Evolutionary conservation across 1,140 invertebrate genomes (phyloP).

Genomic region (Ephestia elutella): DNA sequence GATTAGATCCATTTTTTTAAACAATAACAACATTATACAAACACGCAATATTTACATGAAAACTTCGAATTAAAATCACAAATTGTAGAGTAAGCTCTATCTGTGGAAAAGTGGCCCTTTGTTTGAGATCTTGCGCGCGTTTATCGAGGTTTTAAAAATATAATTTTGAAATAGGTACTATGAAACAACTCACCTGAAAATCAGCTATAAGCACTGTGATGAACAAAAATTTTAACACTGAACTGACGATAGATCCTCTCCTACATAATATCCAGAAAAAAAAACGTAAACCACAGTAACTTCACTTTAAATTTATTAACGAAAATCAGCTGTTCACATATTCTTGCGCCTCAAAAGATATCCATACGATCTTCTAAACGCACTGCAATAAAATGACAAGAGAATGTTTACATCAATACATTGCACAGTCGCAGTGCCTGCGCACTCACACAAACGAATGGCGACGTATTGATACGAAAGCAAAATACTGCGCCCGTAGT

Average conservation of each 20-base stretch:
- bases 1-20: too few relatives aligned
- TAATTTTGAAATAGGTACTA: too few relatives aligned
- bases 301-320: conserved; percentile 18
- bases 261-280: neutral
- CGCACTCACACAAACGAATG: conserved; percentile 42
- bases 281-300: conserved; percentile 20
- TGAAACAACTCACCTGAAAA: neutral
- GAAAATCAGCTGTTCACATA: conserved; percentile 60
- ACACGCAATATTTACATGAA: too few relatives aligned
- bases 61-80: too few relatives aligned
- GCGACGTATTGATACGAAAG: conserved; percentile 26
- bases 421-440: conserved; percentile 57
- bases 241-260: neutral
- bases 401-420: conserved; percentile 70
- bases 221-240: conserved; percentile 7
- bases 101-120: neutral
- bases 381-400: conserved; percentile 66
- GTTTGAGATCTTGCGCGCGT: neutral
- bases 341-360: conserved; percentile 45
- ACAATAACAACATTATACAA: too few relatives aligned
- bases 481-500: conserved; percentile 43
- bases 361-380: conserved; percentile 56
- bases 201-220: neutral
- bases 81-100: too few relatives aligned
- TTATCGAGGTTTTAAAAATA: neutral